phyloP scores from a whole-genome alignment of 2,797 vertebrate genomes.

The Allenopithecus nigroviridis region DNA sequence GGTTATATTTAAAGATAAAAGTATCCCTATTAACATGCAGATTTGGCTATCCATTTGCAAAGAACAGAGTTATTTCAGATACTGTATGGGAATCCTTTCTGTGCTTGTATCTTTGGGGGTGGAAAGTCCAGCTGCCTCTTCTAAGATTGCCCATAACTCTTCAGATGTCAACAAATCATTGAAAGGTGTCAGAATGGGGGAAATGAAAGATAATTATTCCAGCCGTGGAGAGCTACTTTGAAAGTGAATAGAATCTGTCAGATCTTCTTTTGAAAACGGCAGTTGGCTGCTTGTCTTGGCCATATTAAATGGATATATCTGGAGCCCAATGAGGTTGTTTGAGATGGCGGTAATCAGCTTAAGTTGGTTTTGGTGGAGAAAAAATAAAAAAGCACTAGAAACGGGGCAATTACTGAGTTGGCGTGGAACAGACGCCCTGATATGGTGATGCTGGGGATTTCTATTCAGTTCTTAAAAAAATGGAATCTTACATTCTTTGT shows the following conservation, averaged over 20 bases:
- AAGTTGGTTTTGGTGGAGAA: constrained; percentile 63
- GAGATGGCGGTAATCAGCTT: constrained; percentile 74
- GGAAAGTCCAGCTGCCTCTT: constrained; percentile 86
- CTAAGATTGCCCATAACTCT: constrained; percentile 84
- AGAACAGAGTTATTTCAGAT: constrained; percentile 85
- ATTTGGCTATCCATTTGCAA: constrained; percentile 83
- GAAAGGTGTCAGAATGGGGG: constrained; percentile 85
- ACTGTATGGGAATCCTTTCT: constrained; percentile 86
- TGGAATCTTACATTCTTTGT: constrained; percentile 44
- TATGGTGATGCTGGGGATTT: constrained; percentile 18
- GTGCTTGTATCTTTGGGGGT: constrained; percentile 81
- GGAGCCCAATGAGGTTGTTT: constrained; percentile 75
- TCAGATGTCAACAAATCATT: constrained; percentile 87
- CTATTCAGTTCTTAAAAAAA: constrained; percentile 65
- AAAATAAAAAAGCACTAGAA: constrained; percentile 56
- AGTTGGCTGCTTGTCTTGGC: constrained; percentile 82
- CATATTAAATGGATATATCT: constrained; percentile 85
- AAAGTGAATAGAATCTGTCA: constrained; percentile 88
- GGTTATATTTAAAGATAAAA: constrained; percentile 72
- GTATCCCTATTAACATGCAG: constrained; percentile 83
- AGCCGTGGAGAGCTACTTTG: constrained; percentile 85
- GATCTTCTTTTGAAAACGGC: constrained; percentile 85
- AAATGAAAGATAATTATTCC: constrained; percentile 86
- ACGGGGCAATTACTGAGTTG: constrained; percentile 51
- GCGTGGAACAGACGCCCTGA: background rate